phyloP scores from a whole-genome alignment of 2,797 vertebrate species.

The Gallinago stenura region DNA sequence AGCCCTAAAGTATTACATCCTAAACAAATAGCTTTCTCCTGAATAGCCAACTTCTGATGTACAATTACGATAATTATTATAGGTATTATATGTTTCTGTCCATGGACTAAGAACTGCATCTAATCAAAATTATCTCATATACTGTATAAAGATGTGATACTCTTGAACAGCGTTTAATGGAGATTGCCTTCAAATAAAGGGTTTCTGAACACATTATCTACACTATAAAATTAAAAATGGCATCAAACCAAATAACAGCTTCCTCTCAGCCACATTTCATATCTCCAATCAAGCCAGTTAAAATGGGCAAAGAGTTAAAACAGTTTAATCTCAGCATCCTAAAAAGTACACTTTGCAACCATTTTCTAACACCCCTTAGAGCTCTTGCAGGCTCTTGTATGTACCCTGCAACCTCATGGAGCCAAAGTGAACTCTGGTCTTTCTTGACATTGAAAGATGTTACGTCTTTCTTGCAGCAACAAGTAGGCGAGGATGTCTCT shows the following conservation, averaged over 20 bases:
- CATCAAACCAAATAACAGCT: not conserved
- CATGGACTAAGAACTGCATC: not conserved
- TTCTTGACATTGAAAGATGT: not conserved
- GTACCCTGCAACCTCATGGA: not conserved
- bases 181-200: constrained; percentile 7
- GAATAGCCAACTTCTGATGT: not conserved
- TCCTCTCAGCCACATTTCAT: not conserved
- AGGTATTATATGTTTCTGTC: not conserved
- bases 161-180: not conserved
- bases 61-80: not conserved
- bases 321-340: not conserved
- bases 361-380: not conserved
- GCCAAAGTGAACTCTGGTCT: not conserved
- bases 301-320: not conserved
- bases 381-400: not conserved
- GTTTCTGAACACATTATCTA: constrained; percentile 29
- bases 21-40: not conserved
- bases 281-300: not conserved
- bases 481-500: not conserved
- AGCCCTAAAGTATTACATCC: not conserved
- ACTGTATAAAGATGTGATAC: not conserved
- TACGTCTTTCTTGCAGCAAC: not conserved
- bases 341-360: not conserved
- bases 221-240: constrained; percentile 39
- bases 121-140: constrained; percentile 25